phyloP scores from a whole-genome alignment of 2,113 vertebrate genomes.

The Shinisaurus crocodilurus region DNA sequence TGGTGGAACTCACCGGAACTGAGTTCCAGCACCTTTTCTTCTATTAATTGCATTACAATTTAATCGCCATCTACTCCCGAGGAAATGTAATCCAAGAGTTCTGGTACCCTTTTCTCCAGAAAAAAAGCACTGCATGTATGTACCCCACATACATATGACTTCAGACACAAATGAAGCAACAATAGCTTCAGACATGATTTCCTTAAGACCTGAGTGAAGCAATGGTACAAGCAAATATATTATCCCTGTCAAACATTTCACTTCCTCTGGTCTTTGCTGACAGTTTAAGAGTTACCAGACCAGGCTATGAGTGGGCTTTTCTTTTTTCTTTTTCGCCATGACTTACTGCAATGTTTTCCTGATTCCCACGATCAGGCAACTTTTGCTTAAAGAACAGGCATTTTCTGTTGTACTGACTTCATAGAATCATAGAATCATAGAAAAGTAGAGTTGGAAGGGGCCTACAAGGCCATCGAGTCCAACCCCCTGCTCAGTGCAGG shows the following conservation, averaged over 20 bases:
- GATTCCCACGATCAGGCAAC: slow-evolving; percentile 45
- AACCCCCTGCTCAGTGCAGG: too few relatives aligned
- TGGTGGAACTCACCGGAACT: too few relatives aligned
- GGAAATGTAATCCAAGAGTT: too few relatives aligned
- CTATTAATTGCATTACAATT: too few relatives aligned
- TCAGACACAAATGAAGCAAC: slow-evolving; percentile 32
- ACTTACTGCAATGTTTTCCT: slow-evolving; percentile 45
- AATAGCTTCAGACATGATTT: slow-evolving; percentile 23
- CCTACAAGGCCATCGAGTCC: too few relatives aligned
- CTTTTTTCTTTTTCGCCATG: slow-evolving; percentile 21
- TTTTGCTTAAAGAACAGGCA: slow-evolving; percentile 48
- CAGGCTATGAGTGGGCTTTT: background rate
- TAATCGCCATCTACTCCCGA: too few relatives aligned
- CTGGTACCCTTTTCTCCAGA: too few relatives aligned
- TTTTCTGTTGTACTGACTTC: background rate
- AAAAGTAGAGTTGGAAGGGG: too few relatives aligned
- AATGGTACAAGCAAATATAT: slow-evolving; percentile 58
- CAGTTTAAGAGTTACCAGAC: slow-evolving; percentile 51
- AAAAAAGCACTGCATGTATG: too few relatives aligned
- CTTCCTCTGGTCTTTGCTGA: slow-evolving; percentile 54
- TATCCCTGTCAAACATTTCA: slow-evolving; percentile 64
- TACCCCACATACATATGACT: slow-evolving; percentile 52
- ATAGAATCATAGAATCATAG: too few relatives aligned
- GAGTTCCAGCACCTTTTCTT: too few relatives aligned
- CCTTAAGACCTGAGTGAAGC: slow-evolving; percentile 63